Base-by-base conservation (phyloP, 2,888 invertebrate genomes). In the Sabellastarte sp. region DNA sequence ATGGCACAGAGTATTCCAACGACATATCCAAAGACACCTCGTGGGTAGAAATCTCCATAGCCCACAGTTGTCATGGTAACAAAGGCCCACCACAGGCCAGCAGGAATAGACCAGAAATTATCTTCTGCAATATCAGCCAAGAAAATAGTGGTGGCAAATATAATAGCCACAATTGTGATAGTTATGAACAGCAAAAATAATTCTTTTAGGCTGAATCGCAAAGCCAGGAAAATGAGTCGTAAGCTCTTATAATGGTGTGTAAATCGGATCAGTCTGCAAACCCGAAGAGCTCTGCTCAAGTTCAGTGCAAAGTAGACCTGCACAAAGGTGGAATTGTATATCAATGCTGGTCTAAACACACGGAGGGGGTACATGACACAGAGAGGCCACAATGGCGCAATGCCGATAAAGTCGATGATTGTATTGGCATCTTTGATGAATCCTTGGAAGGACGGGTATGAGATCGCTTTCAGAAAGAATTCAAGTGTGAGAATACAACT, bases 21-120 rank as follows among this genome's bases (percentile, higher is more conserved):
- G 15, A 53, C 53, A 26, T 53, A 53, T 5, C 53, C 53, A 26
- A 5, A 10, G 24, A 10, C 53, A 5, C 20, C 5, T 5, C 5
- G 15, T 5, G 53, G 53, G 5, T 10, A 5, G 24, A n/a, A 15
- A 26, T 53, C 53, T 5, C 53, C 53, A 26, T 53, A 53, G 24
- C 53, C 53, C 53, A 53, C 53, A 5, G 53, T 53, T 26, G 53
- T 53, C 53, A 53, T 53, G 53, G 53, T 53, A 26, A 53, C 28
- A 10, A 53, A 5, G 20, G 53, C 53, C 53, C 53, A 53, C 53
- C 53, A 53, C 20, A 53, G 5, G 53, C 20, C 28, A 10, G 5
- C 24, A 26, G 28, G 28, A 26, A 26, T 26, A 5, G 10, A 5
- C 20, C 53, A 5, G 53, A 53, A 53, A 26, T 53, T 53, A 26